These are phyloP conservation scores for Spizaetus ornatus DNA, from an alignment of 2,113 vertebrate genomes.

Conservation along the genomic window DNA sequence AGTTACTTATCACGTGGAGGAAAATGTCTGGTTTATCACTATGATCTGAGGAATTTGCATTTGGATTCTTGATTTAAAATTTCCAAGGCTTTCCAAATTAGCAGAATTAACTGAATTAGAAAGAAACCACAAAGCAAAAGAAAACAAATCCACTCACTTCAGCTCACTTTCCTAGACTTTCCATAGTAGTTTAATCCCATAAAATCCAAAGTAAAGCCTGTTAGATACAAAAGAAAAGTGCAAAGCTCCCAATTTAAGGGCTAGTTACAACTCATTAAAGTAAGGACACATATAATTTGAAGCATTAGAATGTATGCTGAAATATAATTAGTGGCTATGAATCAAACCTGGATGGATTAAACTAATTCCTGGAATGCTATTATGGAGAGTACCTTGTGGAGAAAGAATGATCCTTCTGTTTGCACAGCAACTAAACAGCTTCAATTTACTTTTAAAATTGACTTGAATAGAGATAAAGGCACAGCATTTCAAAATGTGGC, in stretches of 20 bases:
- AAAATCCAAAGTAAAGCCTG: constrained; percentile 61
- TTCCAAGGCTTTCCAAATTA: neutral
- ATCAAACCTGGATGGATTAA: constrained; percentile 69
- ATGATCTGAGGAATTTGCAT: neutral
- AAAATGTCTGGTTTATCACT: neutral
- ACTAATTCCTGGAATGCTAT: constrained; percentile 70
- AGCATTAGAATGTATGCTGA: constrained; percentile 65
- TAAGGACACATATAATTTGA: constrained; percentile 67
- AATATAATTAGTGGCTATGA: constrained; percentile 72
- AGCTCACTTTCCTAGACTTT: neutral
- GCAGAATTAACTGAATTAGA: constrained; percentile 20
- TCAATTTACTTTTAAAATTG: constrained; percentile 71
- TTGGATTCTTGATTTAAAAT: neutral
- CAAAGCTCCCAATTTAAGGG: constrained; percentile 65
- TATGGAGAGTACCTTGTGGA: constrained; percentile 43
- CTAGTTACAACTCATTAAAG: constrained; percentile 73
- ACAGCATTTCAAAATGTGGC: constrained; percentile 52
- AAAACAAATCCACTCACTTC: neutral
- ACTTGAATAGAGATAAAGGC: constrained; percentile 67
- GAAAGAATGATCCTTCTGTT: constrained; percentile 77
- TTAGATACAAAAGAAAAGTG: constrained; percentile 60
- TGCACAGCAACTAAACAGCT: constrained; percentile 69
- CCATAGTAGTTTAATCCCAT: constrained; percentile 59
- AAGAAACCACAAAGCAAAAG: neutral
- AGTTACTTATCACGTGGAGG: neutral